These are phyloP conservation scores for Bubalus kerabau DNA, from an alignment of 2,113 vertebrate species.

Conservation along the genomic window DNA sequence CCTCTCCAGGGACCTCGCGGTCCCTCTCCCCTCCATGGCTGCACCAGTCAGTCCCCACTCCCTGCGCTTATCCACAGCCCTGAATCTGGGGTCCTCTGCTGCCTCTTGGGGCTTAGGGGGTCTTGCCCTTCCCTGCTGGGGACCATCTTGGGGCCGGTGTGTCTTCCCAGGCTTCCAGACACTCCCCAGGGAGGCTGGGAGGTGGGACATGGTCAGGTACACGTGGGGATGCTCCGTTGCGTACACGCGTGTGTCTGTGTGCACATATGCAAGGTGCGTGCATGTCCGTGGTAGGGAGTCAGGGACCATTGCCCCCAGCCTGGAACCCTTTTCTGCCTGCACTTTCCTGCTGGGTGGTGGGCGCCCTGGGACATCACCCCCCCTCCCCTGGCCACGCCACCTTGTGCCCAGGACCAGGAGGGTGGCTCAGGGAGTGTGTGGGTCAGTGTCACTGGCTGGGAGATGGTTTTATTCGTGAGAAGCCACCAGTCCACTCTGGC, in stretches of 20 bases:
- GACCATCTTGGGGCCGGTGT: rapidly evolving
- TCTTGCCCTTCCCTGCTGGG: neutral
- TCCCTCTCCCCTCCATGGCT: rapidly evolving
- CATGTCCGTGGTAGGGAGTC: neutral
- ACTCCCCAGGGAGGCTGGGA: neutral
- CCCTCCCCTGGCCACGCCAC: too few relatives aligned
- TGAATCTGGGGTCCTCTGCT: neutral
- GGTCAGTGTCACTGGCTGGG: neutral
- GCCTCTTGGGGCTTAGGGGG: neutral
- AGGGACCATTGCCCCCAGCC: neutral
- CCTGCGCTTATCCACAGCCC: rapidly evolving
- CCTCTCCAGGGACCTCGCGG: rapidly evolving
- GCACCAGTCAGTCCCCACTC: neutral
- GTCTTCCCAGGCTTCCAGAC: neutral
- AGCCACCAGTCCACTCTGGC: too few relatives aligned
- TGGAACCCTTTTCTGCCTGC: neutral
- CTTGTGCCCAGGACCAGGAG: too few relatives aligned
- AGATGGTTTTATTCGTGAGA: neutral
- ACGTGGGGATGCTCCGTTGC: neutral
- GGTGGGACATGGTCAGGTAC: neutral
- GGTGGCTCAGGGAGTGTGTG: neutral
- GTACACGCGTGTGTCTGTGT: rapidly evolving
- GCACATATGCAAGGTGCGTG: rapidly evolving
- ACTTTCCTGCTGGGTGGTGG: neutral
- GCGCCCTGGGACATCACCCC: rapidly evolving